Evolutionary conservation across 2,888 invertebrate species (phyloP).

Genomic region (Trissolcus japonicus): DNA sequence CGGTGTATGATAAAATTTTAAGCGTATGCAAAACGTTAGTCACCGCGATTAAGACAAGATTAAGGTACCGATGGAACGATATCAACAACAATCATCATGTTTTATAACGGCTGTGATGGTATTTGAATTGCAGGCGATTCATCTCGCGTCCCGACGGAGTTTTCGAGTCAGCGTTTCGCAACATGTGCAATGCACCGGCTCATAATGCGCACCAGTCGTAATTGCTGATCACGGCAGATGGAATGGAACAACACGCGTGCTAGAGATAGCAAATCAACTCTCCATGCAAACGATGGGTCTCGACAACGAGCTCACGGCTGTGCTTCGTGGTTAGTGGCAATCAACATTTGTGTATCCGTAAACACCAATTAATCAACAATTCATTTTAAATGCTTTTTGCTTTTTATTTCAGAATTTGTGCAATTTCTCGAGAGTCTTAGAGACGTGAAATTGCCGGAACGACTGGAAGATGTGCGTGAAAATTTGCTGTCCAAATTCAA

Average conservation of each 20-base stretch:
- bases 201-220: constrained; percentile 18
- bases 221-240: constrained; percentile 43
- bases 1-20: constrained; percentile 12
- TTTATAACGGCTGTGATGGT: constrained; percentile 18
- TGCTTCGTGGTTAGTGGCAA: constrained; percentile 62
- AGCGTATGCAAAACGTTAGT: constrained; percentile 28
- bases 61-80: constrained; percentile 18
- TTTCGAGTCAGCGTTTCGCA: constrained; percentile 33
- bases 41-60: constrained; percentile 30
- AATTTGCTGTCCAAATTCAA: constrained; percentile 64
- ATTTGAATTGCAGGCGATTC: constrained; percentile 41
- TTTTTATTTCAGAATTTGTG: constrained; percentile 60
- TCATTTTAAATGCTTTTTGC: background rate
- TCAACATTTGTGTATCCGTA: background rate
- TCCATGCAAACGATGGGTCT: constrained; percentile 59
- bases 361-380: background rate
- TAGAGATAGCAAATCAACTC: constrained; percentile 18
- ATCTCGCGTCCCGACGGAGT: constrained; percentile 4
- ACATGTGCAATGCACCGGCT: constrained; percentile 31
- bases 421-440: constrained; percentile 66
- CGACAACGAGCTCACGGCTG: constrained; percentile 59
- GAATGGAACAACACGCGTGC: constrained; percentile 26
- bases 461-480: constrained; percentile 60
- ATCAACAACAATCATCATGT: constrained; percentile 11
- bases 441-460: constrained; percentile 62